Conservation (phyloP, 2,888 invertebrate species). For the Ariolimax columbianus region DNA sequence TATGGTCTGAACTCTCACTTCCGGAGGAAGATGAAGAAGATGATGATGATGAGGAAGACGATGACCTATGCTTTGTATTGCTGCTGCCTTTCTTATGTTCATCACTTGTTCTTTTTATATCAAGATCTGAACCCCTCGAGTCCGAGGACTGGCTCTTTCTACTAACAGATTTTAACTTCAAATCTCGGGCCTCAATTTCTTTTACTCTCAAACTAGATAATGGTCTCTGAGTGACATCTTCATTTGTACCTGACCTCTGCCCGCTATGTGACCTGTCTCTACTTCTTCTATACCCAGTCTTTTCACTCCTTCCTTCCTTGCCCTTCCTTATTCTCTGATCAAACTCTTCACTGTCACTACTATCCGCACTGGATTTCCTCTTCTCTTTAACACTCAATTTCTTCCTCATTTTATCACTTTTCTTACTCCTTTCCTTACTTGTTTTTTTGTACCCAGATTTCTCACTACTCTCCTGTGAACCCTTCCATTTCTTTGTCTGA, state of each 20-base stretch:
- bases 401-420: neutral
- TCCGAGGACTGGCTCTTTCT: neutral
- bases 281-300: no score
- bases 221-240: neutral
- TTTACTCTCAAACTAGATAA: neutral
- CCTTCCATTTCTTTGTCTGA: neutral
- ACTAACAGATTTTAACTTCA: neutral
- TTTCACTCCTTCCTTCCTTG: no score
- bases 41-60: slow-evolving; percentile 16
- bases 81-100: neutral
- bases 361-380: no score
- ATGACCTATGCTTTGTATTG: neutral
- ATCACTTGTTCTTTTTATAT: neutral
- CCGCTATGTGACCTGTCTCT: neutral
- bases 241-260: neutral
- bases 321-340: no score
- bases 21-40: slow-evolving; percentile 40
- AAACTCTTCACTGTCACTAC: no score
- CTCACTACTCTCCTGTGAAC: slow-evolving; percentile 1
- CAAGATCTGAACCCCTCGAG: neutral
- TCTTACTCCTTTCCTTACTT: neutral
- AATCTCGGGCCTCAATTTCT: neutral
- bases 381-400: no score
- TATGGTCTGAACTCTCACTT: neutral
- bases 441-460: neutral